phyloP scores from a whole-genome alignment of 1,140 invertebrate species.

The Drosophila navojoa region DNA sequence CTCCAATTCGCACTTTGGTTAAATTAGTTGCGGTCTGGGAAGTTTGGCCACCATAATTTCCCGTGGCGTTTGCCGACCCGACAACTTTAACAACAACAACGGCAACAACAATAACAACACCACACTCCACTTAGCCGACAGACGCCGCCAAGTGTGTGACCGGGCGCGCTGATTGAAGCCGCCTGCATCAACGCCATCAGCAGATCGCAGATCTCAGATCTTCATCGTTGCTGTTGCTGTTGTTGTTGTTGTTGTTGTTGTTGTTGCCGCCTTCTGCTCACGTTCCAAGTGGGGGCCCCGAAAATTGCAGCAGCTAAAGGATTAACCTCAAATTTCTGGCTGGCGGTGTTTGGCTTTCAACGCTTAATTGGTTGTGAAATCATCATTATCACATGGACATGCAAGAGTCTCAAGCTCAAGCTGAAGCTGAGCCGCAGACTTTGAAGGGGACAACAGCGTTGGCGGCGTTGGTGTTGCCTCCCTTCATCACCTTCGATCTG shows the following conservation, averaged over 20 bases:
- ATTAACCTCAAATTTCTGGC: conserved; percentile 80
- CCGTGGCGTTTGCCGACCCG: conserved; percentile 80
- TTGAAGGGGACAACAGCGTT: conserved; percentile 3
- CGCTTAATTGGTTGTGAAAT: conserved; percentile 83
- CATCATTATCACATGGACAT: conserved; percentile 80
- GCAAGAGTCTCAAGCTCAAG: conserved; percentile 26
- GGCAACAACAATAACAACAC: conserved; percentile 51
- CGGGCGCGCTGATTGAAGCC: conserved; percentile 76
- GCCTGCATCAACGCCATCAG: conserved; percentile 77
- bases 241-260: conserved; percentile 26
- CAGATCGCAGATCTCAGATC: conserved; percentile 58
- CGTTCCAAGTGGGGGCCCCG: conserved; percentile 58
- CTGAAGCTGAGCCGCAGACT: background rate
- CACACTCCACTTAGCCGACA: conserved; percentile 58
- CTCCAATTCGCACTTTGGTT: conserved; percentile 82
- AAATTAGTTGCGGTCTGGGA: conserved; percentile 82
- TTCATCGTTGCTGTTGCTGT: conserved; percentile 41
- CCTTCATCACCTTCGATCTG: conserved; percentile 48
- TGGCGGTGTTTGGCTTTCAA: conserved; percentile 82
- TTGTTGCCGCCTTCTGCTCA: conserved; percentile 70
- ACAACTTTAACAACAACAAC: conserved; percentile 63
- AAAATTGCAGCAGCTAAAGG: conserved; percentile 78
- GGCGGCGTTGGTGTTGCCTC: conserved; percentile 64
- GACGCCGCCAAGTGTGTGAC: conserved; percentile 72
- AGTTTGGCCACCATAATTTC: conserved; percentile 82